Evolutionary conservation across 2,888 invertebrate species (phyloP), one percentile per base, ranked within the genome.

Genomic region (Idaea dimidiata): DNA sequence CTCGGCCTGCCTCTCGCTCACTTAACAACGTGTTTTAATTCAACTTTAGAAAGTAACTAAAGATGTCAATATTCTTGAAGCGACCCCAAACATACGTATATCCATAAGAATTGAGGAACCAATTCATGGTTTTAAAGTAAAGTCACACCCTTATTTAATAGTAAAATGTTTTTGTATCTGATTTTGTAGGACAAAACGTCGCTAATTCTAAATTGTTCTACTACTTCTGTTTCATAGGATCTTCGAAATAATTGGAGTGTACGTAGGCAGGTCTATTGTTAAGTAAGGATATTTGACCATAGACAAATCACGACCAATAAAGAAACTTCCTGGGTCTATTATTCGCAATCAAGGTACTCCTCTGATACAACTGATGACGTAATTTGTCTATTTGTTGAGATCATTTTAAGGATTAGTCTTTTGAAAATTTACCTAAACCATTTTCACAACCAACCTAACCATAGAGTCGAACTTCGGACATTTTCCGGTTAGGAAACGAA

Each of bases 1-100:
- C 84, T 78, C 83, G 75, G 82, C 83, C 79, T 80, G 80, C 85
- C 86, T 83, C 87, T 91, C 90, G 88, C 87, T 91, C 90, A 87
- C 89, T 83, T 87, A 90, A 89, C 88, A 84, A 87, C 89, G 83
- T 85, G 82, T 88, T 90, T 86, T 86, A 86, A 80, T 87, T 88
- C 87, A 88, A 87, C 85, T 91, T 91, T 91, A 91, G 91, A 92
- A 91, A 91, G 91, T 90, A 89, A 85, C 81, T 72, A 84, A 82
- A 86, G 56, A 17, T 56, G 18, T 56, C 43, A 43, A 43, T 43
- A 43, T 43, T 43, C 14, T 43, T 43, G 43, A 43, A 43, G 43
- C 43, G 43, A 43, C 43, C 43, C 33, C 43, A 14, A 43, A 43
- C 43, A 43, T 43, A 14, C 14, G 14, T 43, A 14, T 10, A 32